Conservation (phyloP, 1,140 invertebrate genomes). For the Trinorchestia longiramus region DNA sequence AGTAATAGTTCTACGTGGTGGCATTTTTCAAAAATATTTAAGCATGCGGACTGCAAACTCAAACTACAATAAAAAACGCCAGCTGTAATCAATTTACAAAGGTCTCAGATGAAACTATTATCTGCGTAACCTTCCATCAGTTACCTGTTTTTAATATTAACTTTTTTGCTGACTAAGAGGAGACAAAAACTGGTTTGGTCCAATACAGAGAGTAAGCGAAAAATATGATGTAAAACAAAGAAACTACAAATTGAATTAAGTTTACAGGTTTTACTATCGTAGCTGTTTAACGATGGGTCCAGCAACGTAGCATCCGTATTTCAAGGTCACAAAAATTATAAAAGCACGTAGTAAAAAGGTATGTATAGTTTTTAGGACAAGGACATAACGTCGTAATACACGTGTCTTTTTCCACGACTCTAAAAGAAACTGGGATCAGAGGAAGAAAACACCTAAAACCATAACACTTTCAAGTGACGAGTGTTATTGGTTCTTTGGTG, state of each 20-base stretch:
- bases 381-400: too few relatives aligned
- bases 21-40: too few relatives aligned
- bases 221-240: background rate
- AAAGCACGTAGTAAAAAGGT: background rate
- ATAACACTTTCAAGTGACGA: background rate
- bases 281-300: background rate
- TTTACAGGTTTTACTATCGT: background rate
- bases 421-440: background rate
- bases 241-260: background rate
- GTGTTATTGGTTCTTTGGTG: background rate
- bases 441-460: background rate
- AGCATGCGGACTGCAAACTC: too few relatives aligned
- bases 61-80: background rate
- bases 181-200: background rate
- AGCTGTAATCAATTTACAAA: background rate
- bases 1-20: too few relatives aligned
- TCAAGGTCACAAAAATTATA: background rate
- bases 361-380: background rate
- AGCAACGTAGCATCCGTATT: background rate
- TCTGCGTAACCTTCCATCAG: background rate
- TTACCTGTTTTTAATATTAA: background rate
- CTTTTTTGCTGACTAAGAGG: background rate
- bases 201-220: background rate
- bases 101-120: background rate
- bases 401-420: too few relatives aligned